Evolutionary conservation across 1,140 invertebrate species (phyloP).

Genomic region (Yoshiicerus persimilis): DNA sequence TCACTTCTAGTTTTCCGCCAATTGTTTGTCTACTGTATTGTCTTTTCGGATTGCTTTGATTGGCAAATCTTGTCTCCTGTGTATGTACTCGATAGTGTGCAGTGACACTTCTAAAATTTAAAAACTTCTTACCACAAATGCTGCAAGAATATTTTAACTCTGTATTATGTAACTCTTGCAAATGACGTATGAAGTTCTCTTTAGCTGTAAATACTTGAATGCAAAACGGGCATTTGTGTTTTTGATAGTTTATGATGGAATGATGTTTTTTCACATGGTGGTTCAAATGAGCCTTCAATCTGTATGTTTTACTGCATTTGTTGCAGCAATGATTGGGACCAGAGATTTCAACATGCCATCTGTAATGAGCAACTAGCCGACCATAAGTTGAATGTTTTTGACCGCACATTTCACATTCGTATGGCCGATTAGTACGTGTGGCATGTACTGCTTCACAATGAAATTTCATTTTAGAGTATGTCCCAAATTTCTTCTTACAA

Average conservation of each 20-base stretch:
- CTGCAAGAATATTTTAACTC: not conserved
- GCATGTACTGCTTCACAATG: not conserved
- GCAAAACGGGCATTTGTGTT: not conserved
- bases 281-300: not conserved
- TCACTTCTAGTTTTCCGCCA: not conserved
- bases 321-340: not conserved
- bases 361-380: not conserved
- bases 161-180: not conserved
- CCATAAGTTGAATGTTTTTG: not conserved
- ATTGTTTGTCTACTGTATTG: too few species aligned
- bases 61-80: not conserved
- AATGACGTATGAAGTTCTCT: not conserved
- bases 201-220: not conserved
- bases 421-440: not conserved
- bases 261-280: not conserved
- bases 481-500: not conserved
- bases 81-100: not conserved
- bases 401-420: not conserved
- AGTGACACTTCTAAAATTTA: not conserved
- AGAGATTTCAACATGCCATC: not conserved
- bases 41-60: not conserved
- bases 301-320: not conserved
- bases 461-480: not conserved
- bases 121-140: not conserved
- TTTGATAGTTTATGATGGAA: not conserved